Evolutionary conservation across 2,113 vertebrate species (phyloP), one percentile per base, ranked within the genome.

Genomic region (Vulpes lagopus): DNA sequence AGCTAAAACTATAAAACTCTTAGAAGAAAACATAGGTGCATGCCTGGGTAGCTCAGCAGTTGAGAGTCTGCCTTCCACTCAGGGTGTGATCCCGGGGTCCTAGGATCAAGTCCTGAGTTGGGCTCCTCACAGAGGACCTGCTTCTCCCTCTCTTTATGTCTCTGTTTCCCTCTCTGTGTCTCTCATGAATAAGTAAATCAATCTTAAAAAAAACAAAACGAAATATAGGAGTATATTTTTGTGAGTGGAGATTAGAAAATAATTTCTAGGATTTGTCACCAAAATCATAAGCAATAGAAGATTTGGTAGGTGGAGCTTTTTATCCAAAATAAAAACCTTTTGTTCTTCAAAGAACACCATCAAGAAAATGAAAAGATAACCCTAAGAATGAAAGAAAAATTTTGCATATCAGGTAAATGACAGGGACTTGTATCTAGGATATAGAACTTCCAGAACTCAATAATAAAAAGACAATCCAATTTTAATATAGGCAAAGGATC

Each of bases 271-370:
- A 60, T 88, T n/a, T 74, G 55, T 67, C 60, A 83, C 27, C 38
- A 60, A 92, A 88, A 91, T 27, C 71, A 11, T 57, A 92, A 92
- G n/a, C 57, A 53, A 38, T 73, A 94, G 73, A 91, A 91, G 23
- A 74, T 59, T 62, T 92, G 65, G n/a, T 57, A 59, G 80, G 38
- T 60, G 76, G 78, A 32, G 20, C 51, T 60, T 91, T 27, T 91
- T 27, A 91, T 59, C 8, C 5, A 27, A 79, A 91, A 85, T 91
- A 60, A 91, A 91, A 95, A 38, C 51, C 49, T 73, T 64, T 91
- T 57, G 67, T 43, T 38, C 23, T 76, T 67, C 49, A 81, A 83
- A 83, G 69, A 59, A 69, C 14, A 94, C 17, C 60, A 53, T 78
- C 35, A 84, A 35, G 49, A 73, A 71, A 91, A 19, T 96, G 22